A percentile compares a stretch with the other conserved stretches of the same genome.
Evolutionary conservation across 2,888 invertebrate genomes (phyloP).

Genomic region (Campopleginae sp.): DNA sequence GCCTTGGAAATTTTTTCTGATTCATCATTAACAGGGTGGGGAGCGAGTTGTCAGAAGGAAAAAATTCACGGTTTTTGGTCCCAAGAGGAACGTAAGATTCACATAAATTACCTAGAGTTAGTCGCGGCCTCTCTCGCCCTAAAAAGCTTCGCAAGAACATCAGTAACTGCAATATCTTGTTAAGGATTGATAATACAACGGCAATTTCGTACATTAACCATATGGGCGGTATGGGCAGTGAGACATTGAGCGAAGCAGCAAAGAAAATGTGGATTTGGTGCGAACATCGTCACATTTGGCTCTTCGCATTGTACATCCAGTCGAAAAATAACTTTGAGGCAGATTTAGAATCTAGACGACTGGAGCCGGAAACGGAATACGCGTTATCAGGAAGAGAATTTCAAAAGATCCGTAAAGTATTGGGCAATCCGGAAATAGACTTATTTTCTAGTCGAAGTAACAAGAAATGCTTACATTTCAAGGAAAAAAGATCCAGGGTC

Average conservation of each 20-base stretch:
- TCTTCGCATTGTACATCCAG: constrained; percentile 19
- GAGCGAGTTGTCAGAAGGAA: constrained; percentile 2
- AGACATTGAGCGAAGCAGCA: constrained; percentile 20
- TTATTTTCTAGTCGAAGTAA: constrained; percentile 54
- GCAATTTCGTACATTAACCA: too few species aligned
- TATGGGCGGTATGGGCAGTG: constrained; percentile 26
- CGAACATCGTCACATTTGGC: constrained; percentile 24
- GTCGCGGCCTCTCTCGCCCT: constrained; percentile 14
- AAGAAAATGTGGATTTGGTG: constrained; percentile 24
- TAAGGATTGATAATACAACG: constrained; percentile 35
- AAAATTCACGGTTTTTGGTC: constrained; percentile 26
- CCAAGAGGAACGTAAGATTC: constrained; percentile 7
- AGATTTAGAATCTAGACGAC: constrained; percentile 23
- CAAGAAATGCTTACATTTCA: too few species aligned
- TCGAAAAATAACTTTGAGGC: constrained; percentile 23
- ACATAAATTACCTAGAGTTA: constrained; percentile 22
- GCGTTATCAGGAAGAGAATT: constrained; percentile 19
- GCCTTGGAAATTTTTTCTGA: too few species aligned
- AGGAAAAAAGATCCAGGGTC: too few species aligned
- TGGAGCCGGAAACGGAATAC: constrained; percentile 11
- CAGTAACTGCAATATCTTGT: constrained; percentile 3
- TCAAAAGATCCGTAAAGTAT: constrained; percentile 17
- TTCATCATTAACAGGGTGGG: constrained; percentile 48
- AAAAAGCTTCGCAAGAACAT: constrained; percentile 35
- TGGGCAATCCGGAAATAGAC: constrained; percentile 50